Base-by-base conservation (phyloP, 1,140 invertebrate genomes). In the Papilio polytes region DNA sequence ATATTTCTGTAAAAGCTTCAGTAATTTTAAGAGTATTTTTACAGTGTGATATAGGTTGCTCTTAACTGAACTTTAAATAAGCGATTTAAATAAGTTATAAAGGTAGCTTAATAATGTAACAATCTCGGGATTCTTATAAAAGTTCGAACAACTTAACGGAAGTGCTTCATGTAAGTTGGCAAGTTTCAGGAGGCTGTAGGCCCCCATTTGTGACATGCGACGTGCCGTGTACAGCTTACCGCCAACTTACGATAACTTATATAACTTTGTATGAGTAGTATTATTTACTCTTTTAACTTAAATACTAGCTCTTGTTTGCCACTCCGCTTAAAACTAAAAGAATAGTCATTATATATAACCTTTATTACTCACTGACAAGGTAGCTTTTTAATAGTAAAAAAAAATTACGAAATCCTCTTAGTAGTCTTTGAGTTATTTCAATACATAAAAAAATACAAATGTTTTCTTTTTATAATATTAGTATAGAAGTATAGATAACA, bases 81-180 rank as follows among this genome's bases (percentile, higher is more conserved):
- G 20, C 20, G 7, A 26, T 26, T 22, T 36, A 31, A 36, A 31
- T 56, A 15, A 70, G 15, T 31, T 31, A 70, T 13, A 31, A 31
- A 31, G 22, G 63, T 31, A 31, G 36, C 26, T 70, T 31, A 66
- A 26, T 15, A 59, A 59, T 63, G 26, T 70, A 31, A 70, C 63
- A 70, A 15, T 70, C 63, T 63, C 59, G 59, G 20, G 59, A 63
- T 9, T 22, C 59, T 70, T 70, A 70, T 70, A 26, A 70, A 70
- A 70, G 26, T 70, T 70, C 18, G 22, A 70, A 15, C 63, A 70
- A 31, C 12, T 31, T 70, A 26, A 15, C 26, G 26, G 63, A 70
- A 70, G 63, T 70, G 63, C 26, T 70, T 15, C 26, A 13, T 59
- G 56, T 70, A 70, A 70, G 22, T 63, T 63, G 22, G 59, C 22